phyloP scores from a whole-genome alignment of 2,797 vertebrate genomes.

The Sebastes matsubarae region DNA sequence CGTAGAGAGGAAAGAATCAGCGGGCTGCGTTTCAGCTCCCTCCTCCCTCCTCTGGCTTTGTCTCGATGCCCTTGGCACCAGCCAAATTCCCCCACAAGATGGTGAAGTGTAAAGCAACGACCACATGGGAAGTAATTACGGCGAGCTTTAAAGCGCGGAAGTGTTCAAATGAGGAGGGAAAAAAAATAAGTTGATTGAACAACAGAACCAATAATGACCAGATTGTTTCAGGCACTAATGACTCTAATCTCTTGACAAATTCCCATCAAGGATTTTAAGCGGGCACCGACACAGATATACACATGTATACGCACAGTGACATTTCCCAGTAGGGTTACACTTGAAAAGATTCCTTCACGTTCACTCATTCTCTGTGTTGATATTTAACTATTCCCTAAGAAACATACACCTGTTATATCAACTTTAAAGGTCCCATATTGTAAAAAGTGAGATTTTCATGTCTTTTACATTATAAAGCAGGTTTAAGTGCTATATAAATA shows the following conservation, averaged over 20 bases:
- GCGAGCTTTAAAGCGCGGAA: constrained; percentile 40
- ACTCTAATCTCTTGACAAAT: constrained; percentile 56
- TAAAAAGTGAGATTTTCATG: too few species aligned
- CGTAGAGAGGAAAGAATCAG: constrained; percentile 11
- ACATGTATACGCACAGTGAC: background rate
- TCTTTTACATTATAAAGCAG: too few species aligned
- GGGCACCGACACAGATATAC: background rate
- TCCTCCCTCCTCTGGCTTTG: constrained; percentile 17
- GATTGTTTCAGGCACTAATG: constrained; percentile 50
- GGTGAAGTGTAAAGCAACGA: constrained; percentile 44
- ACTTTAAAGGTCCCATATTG: too few species aligned
- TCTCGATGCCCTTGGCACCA: constrained; percentile 64
- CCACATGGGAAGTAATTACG: constrained; percentile 75
- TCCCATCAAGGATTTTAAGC: constrained; percentile 26
- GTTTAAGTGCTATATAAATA: too few species aligned
- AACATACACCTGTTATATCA: background rate
- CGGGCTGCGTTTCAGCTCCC: constrained; percentile 14
- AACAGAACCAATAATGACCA: constrained; percentile 62
- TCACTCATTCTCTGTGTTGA: background rate
- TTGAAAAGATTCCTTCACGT: background rate
- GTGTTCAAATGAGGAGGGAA: constrained; percentile 39
- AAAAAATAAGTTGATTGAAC: constrained; percentile 57
- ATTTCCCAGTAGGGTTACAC: constrained; percentile 8
- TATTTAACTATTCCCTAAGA: background rate
- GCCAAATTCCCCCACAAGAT: constrained; percentile 53